Conservation (phyloP, 2,888 invertebrate genomes). For the Plemyria rubiginata region DNA sequence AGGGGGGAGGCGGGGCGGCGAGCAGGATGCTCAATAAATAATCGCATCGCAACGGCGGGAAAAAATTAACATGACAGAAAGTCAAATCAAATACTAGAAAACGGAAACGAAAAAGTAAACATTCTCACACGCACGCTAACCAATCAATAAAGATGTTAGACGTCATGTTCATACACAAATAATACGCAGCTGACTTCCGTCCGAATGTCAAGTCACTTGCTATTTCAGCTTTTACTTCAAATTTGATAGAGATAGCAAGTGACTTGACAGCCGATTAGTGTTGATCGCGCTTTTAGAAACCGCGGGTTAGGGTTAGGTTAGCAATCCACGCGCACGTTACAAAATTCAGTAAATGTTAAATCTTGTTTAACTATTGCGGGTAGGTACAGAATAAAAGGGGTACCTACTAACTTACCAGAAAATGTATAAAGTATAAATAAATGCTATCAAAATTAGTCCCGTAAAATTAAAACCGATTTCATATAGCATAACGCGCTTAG, state of each 20-base stretch:
- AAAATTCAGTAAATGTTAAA: not conserved
- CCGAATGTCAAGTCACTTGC: too few relatives aligned
- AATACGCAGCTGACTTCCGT: not conserved
- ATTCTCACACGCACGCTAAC: not conserved
- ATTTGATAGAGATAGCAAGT: too few relatives aligned
- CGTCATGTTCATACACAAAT: not conserved
- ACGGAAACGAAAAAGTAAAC: conserved; percentile 4
- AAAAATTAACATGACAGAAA: not conserved
- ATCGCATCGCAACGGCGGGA: too few relatives aligned
- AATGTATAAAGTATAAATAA: not conserved
- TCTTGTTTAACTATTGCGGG: not conserved
- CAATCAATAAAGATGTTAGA: not conserved
- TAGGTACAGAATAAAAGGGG: not conserved
- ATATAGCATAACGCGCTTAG: too few relatives aligned
- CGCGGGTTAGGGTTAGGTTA: not conserved
- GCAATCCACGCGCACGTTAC: not conserved
- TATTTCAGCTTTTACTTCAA: too few relatives aligned
- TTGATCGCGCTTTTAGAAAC: too few relatives aligned
- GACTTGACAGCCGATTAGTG: too few relatives aligned
- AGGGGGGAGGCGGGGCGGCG: not conserved
- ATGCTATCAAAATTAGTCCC: too few relatives aligned
- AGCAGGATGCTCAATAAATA: not conserved
- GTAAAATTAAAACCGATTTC: too few relatives aligned
- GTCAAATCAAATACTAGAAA: conserved; percentile 13
- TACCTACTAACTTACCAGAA: not conserved